phyloP scores from a whole-genome alignment of 2,888 invertebrate genomes.

The Hypolimnas misippus region DNA sequence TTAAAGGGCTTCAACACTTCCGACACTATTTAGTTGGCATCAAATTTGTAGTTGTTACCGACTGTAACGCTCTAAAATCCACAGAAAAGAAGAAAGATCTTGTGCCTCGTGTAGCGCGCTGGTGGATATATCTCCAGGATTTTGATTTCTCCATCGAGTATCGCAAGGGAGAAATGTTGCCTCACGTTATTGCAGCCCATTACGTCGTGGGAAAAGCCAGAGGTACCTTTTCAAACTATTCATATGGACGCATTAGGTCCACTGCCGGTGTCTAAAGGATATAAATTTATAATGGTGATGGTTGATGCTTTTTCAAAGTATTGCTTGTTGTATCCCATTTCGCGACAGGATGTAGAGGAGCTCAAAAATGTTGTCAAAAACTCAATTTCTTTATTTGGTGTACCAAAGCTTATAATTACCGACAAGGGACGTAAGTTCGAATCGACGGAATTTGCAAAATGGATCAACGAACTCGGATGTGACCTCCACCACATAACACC shows the following conservation, averaged over 20 bases:
- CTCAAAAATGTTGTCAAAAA: too few species aligned
- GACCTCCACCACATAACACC: too few species aligned
- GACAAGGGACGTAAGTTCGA: conserved; percentile 36
- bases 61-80: too few species aligned
- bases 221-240: conserved; percentile 3
- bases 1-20: conserved; percentile 39
- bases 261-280: conserved; percentile 24
- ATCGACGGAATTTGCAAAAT: conserved; percentile 7
- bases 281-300: conserved; percentile 20
- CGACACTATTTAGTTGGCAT: conserved; percentile 36
- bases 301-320: conserved; percentile 33
- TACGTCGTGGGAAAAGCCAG: too few species aligned
- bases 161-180: conserved; percentile 31
- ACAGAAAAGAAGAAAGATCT: conserved; percentile 41
- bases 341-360: conserved; percentile 29
- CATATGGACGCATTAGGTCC: conserved; percentile 26
- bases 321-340: conserved; percentile 35
- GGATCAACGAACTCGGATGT: conserved; percentile 23
- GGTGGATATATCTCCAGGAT: conserved; percentile 42
- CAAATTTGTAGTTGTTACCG: conserved; percentile 38
- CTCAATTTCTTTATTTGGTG: too few species aligned
- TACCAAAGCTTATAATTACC: conserved; percentile 7
- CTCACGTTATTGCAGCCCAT: conserved; percentile 27
- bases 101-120: conserved; percentile 37
- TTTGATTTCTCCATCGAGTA: too few species aligned